Percentiles rank a stretch among this genome's conserved stretches.
phyloP scores from a whole-genome alignment of 2,888 invertebrate species.

The Operophtera brumata region DNA sequence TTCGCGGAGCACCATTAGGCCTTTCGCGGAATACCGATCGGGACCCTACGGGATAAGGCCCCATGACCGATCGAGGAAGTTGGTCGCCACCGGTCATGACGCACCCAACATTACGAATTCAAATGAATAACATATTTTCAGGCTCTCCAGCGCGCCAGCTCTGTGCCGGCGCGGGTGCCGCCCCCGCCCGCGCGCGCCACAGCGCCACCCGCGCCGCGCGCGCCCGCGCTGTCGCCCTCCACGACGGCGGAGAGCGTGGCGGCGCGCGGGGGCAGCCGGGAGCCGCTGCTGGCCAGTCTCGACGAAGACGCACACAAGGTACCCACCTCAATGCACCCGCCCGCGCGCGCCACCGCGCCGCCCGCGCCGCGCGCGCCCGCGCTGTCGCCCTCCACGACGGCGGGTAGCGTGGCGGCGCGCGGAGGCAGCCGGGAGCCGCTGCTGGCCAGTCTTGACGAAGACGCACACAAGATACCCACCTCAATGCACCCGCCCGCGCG shows the following conservation, averaged over 20 bases:
- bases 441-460: slow-evolving; percentile 79
- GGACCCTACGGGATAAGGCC: too few relatives aligned
- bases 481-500: slow-evolving; percentile 36
- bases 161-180: slow-evolving; percentile 44
- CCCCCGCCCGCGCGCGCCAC: slow-evolving; percentile 32
- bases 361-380: slow-evolving; percentile 35
- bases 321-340: too few relatives aligned
- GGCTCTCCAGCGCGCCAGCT: slow-evolving; percentile 56
- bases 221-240: slow-evolving; percentile 41
- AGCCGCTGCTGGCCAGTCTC: slow-evolving; percentile 83
- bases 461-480: too few relatives aligned
- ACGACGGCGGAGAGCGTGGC: slow-evolving; percentile 42
- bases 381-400: slow-evolving; percentile 41
- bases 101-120: too few relatives aligned
- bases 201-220: slow-evolving; percentile 32
- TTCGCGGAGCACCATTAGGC: too few relatives aligned
- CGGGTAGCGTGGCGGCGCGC: slow-evolving; percentile 44
- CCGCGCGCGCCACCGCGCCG: slow-evolving; percentile 30
- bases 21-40: too few relatives aligned
- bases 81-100: too few relatives aligned
- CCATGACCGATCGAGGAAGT: too few relatives aligned
- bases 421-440: slow-evolving; percentile 83
- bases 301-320: slow-evolving; percentile 77
- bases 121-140: slow-evolving; percentile 15
- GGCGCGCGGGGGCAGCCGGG: slow-evolving; percentile 76